phyloP scores from a whole-genome alignment of 2,888 invertebrate genomes.

The Drosophila barbarae region DNA sequence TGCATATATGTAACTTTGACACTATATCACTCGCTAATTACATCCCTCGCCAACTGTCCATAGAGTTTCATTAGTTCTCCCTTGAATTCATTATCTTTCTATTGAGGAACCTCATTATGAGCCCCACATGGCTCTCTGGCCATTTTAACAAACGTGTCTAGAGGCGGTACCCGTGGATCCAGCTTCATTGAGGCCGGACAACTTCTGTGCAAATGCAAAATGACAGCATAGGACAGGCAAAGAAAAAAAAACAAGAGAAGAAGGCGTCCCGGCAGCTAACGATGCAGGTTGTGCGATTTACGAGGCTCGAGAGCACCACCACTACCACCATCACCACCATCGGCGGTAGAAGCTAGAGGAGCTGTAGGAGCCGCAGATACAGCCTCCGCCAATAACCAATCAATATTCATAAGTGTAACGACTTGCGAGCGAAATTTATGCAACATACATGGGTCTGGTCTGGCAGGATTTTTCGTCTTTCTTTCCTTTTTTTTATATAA shows the following conservation, averaged over 20 bases:
- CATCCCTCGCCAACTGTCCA: conserved; percentile 20
- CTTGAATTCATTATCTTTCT: conserved; percentile 35
- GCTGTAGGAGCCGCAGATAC: conserved; percentile 9
- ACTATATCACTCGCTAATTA: conserved; percentile 35
- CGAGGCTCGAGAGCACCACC: conserved; percentile 23
- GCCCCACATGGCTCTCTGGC: conserved; percentile 12
- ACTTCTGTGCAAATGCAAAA: conserved; percentile 50
- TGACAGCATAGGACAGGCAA: conserved; percentile 38
- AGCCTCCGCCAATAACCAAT: conserved; percentile 60
- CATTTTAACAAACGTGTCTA: conserved; percentile 30
- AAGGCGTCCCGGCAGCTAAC: conserved; percentile 49
- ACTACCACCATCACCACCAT: neutral
- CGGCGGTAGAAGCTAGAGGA: neutral
- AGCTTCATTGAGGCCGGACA: conserved; percentile 21
- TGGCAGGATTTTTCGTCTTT: conserved; percentile 16
- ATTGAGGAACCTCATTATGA: conserved; percentile 37
- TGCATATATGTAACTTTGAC: conserved; percentile 19
- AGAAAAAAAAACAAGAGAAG: neutral
- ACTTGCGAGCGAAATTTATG: conserved; percentile 54
- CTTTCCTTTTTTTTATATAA: neutral
- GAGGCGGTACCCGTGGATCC: conserved; percentile 1
- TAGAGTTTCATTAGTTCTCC: conserved; percentile 26
- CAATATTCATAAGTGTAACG: conserved; percentile 68
- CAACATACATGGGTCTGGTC: conserved; percentile 39
- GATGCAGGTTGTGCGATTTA: conserved; percentile 54